Conservation (phyloP, 2,797 vertebrate species). For the Bradypus variegatus region DNA sequence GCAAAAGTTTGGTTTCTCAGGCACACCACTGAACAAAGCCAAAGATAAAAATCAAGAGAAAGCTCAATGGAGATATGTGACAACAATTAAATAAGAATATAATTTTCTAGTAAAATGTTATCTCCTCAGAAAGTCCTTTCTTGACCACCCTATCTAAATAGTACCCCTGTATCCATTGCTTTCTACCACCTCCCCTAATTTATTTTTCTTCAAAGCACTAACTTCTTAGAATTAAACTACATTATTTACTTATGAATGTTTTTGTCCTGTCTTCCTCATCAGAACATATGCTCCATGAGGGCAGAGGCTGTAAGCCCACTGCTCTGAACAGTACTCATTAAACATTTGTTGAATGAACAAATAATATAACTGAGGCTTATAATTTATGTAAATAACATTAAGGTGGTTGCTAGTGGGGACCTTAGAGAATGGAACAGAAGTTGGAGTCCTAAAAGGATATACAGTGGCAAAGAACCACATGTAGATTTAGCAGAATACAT, state of each 20-base stretch:
- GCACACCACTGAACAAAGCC: slow-evolving; percentile 15
- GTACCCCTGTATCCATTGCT: background rate
- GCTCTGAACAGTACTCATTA: background rate
- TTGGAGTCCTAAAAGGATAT: background rate
- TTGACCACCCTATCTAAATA: background rate
- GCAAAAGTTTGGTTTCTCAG: slow-evolving; percentile 31
- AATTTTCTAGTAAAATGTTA: slow-evolving; percentile 35
- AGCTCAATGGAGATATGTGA: background rate
- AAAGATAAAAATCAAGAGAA: slow-evolving; percentile 27
- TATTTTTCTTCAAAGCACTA: background rate
- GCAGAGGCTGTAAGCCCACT: background rate
- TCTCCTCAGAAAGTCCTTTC: slow-evolving; percentile 20
- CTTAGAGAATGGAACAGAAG: background rate
- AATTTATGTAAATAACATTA: background rate
- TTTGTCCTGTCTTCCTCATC: background rate
- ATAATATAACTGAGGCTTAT: background rate
- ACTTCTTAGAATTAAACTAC: slow-evolving; percentile 25
- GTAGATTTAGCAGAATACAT: slow-evolving; percentile 17
- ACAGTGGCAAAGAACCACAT: background rate
- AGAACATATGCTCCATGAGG: background rate
- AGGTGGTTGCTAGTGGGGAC: background rate
- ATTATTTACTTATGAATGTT: background rate
- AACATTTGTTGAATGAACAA: background rate
- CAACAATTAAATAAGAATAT: slow-evolving; percentile 17
- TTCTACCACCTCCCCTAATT: background rate